Conservation (phyloP, 1,140 invertebrate species). For the Cephus cinctus region DNA sequence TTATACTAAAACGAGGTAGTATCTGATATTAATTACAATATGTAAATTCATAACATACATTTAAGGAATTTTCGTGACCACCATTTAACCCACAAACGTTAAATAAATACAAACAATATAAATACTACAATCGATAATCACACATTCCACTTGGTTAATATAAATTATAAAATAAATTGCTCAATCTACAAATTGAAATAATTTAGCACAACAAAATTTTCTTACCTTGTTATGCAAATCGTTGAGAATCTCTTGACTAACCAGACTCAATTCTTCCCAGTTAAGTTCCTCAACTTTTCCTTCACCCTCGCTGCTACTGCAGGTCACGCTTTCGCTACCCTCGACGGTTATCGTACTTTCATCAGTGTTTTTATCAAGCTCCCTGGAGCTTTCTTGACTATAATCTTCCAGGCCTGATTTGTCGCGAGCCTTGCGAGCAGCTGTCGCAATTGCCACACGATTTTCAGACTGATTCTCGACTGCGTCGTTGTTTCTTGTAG, state of each 20-base stretch:
- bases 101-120: no score
- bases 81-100: no score
- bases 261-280: conserved; percentile 59
- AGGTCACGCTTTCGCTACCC: conserved; percentile 32
- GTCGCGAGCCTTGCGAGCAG: conserved; percentile 4
- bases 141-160: no score
- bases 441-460: conserved; percentile 36
- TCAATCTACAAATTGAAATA: no score
- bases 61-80: no score
- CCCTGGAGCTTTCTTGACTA: not conserved
- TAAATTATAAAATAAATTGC: no score
- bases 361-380: conserved; percentile 10
- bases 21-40: no score
- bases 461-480: conserved; percentile 29
- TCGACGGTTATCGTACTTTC: conserved; percentile 18
- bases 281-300: conserved; percentile 33
- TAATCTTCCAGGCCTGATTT: not conserved
- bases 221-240: conserved; percentile 60
- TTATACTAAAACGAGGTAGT: no score
- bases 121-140: no score
- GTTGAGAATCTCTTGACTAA: conserved; percentile 53
- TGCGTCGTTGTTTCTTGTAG: conserved; percentile 13
- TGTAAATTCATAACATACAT: no score
- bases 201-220: no score
- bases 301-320: conserved; percentile 39